Conservation (phyloP, 2,113 vertebrate genomes). For the Marmota flaviventris region DNA sequence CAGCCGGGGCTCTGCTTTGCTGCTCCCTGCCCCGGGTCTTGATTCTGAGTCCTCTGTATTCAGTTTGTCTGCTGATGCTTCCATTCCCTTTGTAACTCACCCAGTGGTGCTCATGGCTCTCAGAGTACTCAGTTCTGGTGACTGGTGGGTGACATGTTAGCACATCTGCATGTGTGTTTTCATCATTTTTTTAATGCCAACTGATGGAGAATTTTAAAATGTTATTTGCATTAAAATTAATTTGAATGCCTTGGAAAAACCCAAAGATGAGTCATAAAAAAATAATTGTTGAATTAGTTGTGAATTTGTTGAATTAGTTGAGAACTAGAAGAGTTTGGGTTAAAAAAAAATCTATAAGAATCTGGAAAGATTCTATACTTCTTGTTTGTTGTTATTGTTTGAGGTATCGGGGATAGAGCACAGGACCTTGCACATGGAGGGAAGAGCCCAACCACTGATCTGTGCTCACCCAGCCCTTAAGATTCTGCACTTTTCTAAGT, state of each 20-base stretch:
- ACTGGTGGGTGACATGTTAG: neutral
- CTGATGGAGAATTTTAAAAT: neutral
- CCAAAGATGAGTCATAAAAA: neutral
- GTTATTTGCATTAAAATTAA: neutral
- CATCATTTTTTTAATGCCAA: neutral
- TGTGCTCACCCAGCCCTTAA: neutral
- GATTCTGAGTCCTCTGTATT: no score
- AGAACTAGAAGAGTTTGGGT: neutral
- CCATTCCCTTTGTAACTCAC: neutral
- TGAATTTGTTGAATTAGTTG: neutral
- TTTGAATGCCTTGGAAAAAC: constrained; percentile 14
- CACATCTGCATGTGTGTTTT: neutral
- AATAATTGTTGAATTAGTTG: neutral
- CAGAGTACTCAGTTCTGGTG: neutral
- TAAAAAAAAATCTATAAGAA: neutral
- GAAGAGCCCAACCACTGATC: neutral
- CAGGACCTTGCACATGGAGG: neutral
- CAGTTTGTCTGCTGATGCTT: neutral
- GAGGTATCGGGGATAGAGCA: neutral
- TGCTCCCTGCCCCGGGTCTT: neutral
- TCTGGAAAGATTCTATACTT: neutral
- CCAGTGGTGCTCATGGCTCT: neutral
- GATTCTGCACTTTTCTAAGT: neutral
- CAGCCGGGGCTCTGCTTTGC: neutral
- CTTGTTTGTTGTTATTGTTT: neutral